Evolutionary conservation across 2,888 invertebrate genomes (phyloP).

Genomic region (Strigamia transsilvanica): DNA sequence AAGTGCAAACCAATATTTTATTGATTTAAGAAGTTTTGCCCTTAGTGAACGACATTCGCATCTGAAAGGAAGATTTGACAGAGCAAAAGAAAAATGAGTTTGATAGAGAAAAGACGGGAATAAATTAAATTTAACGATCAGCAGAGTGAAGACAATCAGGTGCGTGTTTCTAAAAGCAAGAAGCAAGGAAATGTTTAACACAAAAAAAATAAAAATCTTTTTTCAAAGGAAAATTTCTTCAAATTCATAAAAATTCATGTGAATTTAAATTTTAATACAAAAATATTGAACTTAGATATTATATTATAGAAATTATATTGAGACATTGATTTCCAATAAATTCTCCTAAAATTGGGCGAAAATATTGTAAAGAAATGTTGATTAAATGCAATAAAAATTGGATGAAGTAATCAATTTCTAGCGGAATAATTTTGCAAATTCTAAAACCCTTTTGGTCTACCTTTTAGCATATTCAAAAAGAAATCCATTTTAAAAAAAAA

Average conservation of each 20-base stretch:
- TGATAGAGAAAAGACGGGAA: slow-evolving; percentile 13
- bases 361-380: not conserved
- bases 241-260: not conserved
- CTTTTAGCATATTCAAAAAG: not conserved
- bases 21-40: too few relatives aligned
- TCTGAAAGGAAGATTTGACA: slow-evolving; percentile 17
- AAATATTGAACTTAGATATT: not conserved
- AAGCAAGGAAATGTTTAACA: not conserved
- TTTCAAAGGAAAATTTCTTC: not conserved
- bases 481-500: not conserved
- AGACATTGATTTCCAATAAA: slow-evolving; percentile 17
- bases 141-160: slow-evolving; percentile 7
- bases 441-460: not conserved
- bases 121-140: slow-evolving; percentile 41
- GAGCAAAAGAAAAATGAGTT: slow-evolving; percentile 36
- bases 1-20: too few relatives aligned
- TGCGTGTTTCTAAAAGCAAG: slow-evolving; percentile 27
- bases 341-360: not conserved
- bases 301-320: not conserved
- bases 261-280: too few relatives aligned
- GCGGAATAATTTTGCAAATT: slow-evolving; percentile 45
- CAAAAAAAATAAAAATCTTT: not conserved
- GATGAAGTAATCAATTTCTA: slow-evolving; percentile 27
- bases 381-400: slow-evolving; percentile 38
- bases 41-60: not conserved